Conservation (phyloP, 2,797 vertebrate genomes). For the Bovichtus variegatus region DNA sequence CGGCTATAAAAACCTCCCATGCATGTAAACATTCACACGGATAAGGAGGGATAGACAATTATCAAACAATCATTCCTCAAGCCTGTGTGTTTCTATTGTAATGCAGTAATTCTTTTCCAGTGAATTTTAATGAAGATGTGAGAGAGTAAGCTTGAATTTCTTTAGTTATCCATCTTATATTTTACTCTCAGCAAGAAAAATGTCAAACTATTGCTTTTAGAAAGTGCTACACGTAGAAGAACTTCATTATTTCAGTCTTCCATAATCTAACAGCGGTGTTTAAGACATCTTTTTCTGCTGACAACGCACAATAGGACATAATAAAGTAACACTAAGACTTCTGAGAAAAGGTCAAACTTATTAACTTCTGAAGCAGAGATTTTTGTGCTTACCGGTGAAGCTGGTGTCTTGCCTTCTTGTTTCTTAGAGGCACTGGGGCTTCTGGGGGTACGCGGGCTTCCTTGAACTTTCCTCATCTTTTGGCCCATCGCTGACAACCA, state of each 20-base stretch:
- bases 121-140: background rate
- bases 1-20: background rate
- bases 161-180: too few species aligned
- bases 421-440: constrained; percentile 79
- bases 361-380: background rate
- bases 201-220: background rate
- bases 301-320: background rate
- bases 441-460: constrained; percentile 70
- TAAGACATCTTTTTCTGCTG: background rate
- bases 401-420: constrained; percentile 77
- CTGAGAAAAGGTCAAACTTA: background rate
- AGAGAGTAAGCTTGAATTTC: constrained; percentile 15
- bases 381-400: constrained; percentile 76
- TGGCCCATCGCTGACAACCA: constrained; percentile 92
- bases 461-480: constrained; percentile 84
- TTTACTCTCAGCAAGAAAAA: too few species aligned
- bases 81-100: background rate
- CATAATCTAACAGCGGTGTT: background rate
- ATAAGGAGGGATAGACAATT: background rate
- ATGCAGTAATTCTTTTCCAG: background rate
- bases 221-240: background rate
- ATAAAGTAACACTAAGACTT: background rate
- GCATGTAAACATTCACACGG: background rate
- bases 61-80: background rate
- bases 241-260: background rate